These are phyloP conservation scores for Raja brachyura DNA, from an alignment of 2,113 vertebrate species.

Conservation along the genomic window DNA sequence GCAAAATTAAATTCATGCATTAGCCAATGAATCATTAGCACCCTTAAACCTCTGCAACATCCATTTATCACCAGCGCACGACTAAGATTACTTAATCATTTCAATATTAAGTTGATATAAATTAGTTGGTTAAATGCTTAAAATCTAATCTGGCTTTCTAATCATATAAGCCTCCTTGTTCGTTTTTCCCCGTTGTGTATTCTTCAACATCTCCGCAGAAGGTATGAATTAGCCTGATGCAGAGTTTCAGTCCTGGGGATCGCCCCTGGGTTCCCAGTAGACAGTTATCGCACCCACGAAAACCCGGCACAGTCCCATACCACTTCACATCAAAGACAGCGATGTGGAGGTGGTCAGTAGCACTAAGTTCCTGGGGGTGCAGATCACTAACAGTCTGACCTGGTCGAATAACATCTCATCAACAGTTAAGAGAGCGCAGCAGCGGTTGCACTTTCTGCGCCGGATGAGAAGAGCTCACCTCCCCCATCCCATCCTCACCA, in stretches of 20 bases:
- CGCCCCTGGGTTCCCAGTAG: too few species aligned
- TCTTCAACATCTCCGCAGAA: neutral
- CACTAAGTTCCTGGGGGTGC: too few species aligned
- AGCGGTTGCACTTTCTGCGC: too few species aligned
- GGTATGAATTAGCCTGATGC: neutral
- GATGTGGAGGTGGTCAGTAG: too few species aligned
- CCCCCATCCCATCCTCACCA: too few species aligned
- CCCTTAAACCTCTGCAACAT: neutral
- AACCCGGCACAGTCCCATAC: too few species aligned
- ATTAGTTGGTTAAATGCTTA: neutral
- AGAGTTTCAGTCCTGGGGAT: neutral
- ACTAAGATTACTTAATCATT: conserved; percentile 22
- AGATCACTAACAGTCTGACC: too few species aligned
- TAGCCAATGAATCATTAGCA: conserved; percentile 48
- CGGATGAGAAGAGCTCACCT: too few species aligned
- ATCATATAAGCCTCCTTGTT: neutral
- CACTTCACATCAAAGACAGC: too few species aligned
- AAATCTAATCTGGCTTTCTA: neutral
- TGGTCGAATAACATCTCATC: too few species aligned
- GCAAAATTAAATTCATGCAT: conserved; percentile 59
- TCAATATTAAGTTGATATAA: neutral
- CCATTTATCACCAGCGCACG: neutral
- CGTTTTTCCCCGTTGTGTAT: neutral
- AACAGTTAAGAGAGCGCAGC: too few species aligned
- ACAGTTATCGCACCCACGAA: neutral